Evolutionary conservation across 2,888 invertebrate genomes (phyloP).

Genomic region (Agelastica alni): DNA sequence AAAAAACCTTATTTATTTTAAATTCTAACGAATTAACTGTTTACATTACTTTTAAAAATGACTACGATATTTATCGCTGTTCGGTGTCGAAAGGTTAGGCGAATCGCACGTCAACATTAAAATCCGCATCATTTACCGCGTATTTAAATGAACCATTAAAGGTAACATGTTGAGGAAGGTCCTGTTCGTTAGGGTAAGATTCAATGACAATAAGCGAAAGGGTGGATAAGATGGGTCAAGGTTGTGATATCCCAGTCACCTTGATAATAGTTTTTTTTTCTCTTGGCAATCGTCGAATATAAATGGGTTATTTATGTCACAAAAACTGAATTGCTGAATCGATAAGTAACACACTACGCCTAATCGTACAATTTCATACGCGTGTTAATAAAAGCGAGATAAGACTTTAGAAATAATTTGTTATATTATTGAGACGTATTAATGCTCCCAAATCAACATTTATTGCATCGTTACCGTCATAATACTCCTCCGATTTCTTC

Average conservation of each 20-base stretch:
- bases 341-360: too few relatives aligned
- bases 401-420: too few relatives aligned
- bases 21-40: not conserved
- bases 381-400: too few relatives aligned
- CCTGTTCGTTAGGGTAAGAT: not conserved
- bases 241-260: constrained; percentile 3
- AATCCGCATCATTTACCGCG: not conserved
- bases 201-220: constrained; percentile 1
- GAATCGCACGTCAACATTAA: not conserved
- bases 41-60: not conserved
- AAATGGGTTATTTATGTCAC: too few relatives aligned
- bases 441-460: too few relatives aligned
- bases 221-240: not conserved
- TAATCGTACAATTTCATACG: too few relatives aligned
- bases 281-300: too few relatives aligned
- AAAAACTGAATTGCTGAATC: too few relatives aligned
- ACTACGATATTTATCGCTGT: not conserved
- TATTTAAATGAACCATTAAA: not conserved
- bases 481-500: too few relatives aligned
- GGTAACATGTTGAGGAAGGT: not conserved
- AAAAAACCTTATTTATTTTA: not conserved
- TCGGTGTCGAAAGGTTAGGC: constrained; percentile 3
- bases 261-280: not conserved
- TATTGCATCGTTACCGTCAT: too few relatives aligned
- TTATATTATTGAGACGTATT: too few relatives aligned